Percentiles rank a stretch among this genome's conserved stretches.
phyloP scores from a whole-genome alignment of 1,140 invertebrate genomes.

The Pogonomyrmex californicus region DNA sequence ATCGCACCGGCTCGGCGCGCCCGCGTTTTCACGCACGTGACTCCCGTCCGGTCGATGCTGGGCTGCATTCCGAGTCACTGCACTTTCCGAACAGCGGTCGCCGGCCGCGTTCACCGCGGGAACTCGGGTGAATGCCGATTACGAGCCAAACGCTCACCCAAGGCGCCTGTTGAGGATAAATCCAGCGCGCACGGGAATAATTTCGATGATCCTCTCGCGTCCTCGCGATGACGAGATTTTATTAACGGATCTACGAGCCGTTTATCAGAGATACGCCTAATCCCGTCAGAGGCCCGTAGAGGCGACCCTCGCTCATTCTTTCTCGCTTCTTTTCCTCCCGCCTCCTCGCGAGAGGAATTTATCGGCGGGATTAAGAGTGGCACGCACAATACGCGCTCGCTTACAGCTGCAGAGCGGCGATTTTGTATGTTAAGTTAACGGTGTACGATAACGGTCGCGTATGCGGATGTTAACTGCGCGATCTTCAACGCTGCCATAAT shows the following conservation, averaged over 20 bases:
- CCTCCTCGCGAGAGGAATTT: neutral
- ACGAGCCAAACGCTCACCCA: neutral
- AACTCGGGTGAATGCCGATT: conserved; percentile 30
- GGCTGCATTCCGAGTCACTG: conserved; percentile 40
- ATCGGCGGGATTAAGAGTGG: conserved; percentile 21
- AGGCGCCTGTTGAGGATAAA: neutral
- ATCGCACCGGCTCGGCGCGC: neutral
- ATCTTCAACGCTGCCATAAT: conserved; percentile 58
- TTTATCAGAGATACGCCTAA: neutral
- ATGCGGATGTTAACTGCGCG: conserved; percentile 49
- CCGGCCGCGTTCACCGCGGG: conserved; percentile 1
- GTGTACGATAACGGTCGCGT: conserved; percentile 33
- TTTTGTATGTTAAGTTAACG: conserved; percentile 51
- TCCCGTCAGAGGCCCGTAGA: neutral
- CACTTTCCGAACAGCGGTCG: conserved; percentile 32
- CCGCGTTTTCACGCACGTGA: conserved; percentile 42
- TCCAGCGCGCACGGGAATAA: neutral
- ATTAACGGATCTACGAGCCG: neutral
- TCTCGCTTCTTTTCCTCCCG: neutral
- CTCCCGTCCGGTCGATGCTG: conserved; percentile 7
- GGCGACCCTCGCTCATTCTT: neutral
- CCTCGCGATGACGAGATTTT: neutral
- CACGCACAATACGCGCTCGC: conserved; percentile 29
- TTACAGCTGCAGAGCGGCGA: conserved; percentile 16
- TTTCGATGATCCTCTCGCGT: neutral